These are phyloP conservation scores for Plotosus lineatus DNA, from an alignment of 2,113 vertebrate species.

Conservation along the genomic window DNA sequence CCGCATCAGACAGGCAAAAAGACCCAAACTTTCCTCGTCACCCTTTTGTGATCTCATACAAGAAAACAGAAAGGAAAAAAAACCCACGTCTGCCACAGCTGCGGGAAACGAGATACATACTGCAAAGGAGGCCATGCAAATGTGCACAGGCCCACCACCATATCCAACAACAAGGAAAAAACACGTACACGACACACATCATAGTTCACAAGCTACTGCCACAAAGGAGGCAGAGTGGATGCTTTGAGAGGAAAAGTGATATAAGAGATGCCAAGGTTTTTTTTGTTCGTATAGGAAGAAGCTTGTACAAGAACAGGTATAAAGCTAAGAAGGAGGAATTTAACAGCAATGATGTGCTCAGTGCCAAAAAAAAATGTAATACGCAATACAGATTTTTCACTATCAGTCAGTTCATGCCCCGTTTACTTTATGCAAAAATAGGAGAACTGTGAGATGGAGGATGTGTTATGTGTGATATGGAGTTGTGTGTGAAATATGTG, in stretches of 20 bases:
- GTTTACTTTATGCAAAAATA: constrained; percentile 74
- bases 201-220: constrained; percentile 37
- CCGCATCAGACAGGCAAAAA: constrained; percentile 55
- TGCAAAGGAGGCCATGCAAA: constrained; percentile 70
- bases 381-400: constrained; percentile 67
- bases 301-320: constrained; percentile 54
- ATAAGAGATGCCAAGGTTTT: constrained; percentile 54
- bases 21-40: constrained; percentile 72
- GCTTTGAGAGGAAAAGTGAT: constrained; percentile 67
- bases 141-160: constrained; percentile 69
- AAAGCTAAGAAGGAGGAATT: constrained; percentile 13
- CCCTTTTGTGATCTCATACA: constrained; percentile 69
- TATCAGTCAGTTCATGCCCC: constrained; percentile 61
- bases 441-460: constrained; percentile 61
- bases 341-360: constrained; percentile 54
- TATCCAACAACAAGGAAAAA: constrained; percentile 73
- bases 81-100: constrained; percentile 71
- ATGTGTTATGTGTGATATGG: constrained; percentile 68
- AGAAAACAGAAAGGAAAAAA: constrained; percentile 20
- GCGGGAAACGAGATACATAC: constrained; percentile 67
- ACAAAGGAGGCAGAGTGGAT: constrained; percentile 51
- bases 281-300: constrained; percentile 21
- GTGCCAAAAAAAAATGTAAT: constrained; percentile 49
- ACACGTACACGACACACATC: constrained; percentile 51
- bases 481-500: not conserved